These are phyloP conservation scores for Tetragonula clypearis DNA, from an alignment of 1,140 invertebrate species.

Conservation along the genomic window DNA sequence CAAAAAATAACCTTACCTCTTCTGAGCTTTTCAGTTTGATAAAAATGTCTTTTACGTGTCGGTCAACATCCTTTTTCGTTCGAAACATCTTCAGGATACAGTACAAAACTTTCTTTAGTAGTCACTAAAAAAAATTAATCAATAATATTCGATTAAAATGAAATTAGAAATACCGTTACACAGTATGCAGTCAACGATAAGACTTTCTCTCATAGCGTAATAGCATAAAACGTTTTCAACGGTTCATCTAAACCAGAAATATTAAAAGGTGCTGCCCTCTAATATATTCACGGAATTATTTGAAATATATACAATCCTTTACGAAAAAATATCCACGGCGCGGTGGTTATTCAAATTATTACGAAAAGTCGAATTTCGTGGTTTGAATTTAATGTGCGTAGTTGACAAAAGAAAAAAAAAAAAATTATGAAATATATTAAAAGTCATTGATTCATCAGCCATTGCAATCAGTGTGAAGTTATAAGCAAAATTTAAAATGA, in stretches of 20 bases:
- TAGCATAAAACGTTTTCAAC: constrained; percentile 62
- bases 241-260: constrained; percentile 29
- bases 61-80: constrained; percentile 87
- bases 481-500: constrained; percentile 6
- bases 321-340: background rate
- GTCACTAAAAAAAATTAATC: background rate
- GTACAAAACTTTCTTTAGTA: background rate
- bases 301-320: background rate
- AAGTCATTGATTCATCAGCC: constrained; percentile 8
- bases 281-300: background rate
- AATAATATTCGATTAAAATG: constrained; percentile 12
- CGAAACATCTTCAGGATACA: constrained; percentile 83
- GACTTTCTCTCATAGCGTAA: constrained; percentile 40
- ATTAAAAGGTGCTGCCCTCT: constrained; percentile 32
- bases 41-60: constrained; percentile 86
- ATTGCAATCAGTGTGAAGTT: constrained; percentile 25
- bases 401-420: background rate
- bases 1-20: constrained; percentile 83
- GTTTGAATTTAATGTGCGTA: no score
- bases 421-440: background rate
- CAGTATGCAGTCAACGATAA: constrained; percentile 8
- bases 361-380: background rate
- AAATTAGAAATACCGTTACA: constrained; percentile 34
- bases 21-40: constrained; percentile 85
- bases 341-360: background rate